Conservation (phyloP, 2,113 vertebrate species). For the Elgaria multicarinata region DNA sequence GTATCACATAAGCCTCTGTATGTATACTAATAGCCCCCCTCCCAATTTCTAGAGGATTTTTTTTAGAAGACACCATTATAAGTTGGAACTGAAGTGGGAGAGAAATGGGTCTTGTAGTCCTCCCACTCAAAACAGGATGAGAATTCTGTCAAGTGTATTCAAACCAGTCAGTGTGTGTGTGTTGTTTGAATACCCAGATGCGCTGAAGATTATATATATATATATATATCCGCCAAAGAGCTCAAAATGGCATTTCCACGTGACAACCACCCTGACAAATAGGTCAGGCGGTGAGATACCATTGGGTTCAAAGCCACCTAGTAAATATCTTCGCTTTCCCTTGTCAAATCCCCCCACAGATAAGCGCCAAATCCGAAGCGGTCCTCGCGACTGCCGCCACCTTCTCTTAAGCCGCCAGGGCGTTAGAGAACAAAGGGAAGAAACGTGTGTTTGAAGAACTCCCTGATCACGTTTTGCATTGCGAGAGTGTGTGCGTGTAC, state of each 20-base stretch:
- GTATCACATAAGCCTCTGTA: neutral
- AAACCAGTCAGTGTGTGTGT: too few species aligned
- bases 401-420: neutral
- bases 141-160: neutral
- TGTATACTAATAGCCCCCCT: neutral
- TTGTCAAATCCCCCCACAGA: neutral
- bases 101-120: neutral
- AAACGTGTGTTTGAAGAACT: too few species aligned
- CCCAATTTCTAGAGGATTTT: neutral
- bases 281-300: neutral
- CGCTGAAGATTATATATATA: too few species aligned
- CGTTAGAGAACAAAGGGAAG: neutral
- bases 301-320: neutral
- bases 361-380: neutral
- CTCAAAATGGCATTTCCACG: neutral
- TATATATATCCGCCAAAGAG: too few species aligned
- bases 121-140: neutral
- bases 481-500: too few species aligned
- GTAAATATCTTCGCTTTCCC: neutral
- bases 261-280: neutral
- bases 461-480: too few species aligned
- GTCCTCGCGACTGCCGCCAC: neutral
- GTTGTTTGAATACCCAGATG: too few species aligned
- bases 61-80: neutral
- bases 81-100: neutral